Evolutionary conservation across 1,140 invertebrate genomes (phyloP).

Genomic region (Cotesia typhae): DNA sequence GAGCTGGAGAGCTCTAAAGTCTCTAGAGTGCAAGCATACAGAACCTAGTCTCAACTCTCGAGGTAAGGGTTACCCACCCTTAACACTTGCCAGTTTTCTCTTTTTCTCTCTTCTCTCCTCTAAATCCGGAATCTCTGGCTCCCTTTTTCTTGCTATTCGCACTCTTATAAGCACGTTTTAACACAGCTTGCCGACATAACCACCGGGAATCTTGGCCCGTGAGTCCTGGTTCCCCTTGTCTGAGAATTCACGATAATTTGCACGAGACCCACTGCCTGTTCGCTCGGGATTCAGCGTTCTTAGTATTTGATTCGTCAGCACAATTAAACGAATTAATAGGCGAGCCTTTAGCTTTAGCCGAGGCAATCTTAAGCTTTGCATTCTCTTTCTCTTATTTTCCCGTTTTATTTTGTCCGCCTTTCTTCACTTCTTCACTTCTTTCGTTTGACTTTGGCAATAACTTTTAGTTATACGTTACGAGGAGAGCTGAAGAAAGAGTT

Average conservation of each 20-base stretch:
- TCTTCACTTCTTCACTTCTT: not conserved
- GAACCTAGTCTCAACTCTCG: conserved; percentile 46
- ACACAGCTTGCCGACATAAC: conserved; percentile 27
- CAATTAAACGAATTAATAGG: conserved; percentile 63
- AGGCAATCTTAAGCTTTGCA: conserved; percentile 14
- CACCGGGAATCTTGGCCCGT: conserved; percentile 31
- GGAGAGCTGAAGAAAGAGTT: conserved; percentile 8
- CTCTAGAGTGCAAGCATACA: conserved; percentile 49
- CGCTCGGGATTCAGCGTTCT: conserved; percentile 45
- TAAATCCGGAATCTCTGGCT: not conserved
- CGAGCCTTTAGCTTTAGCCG: conserved; percentile 34
- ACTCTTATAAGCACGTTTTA: conserved; percentile 29
- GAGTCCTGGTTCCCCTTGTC: conserved; percentile 40
- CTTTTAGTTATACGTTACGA: too few relatives aligned
- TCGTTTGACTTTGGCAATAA: conserved; percentile 24
- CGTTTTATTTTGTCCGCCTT: not conserved
- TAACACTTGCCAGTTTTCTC: conserved; percentile 36
- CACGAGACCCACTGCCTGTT: conserved; percentile 33
- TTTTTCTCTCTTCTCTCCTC: conserved; percentile 33
- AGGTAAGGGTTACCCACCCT: conserved; percentile 54
- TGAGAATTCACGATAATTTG: conserved; percentile 57
- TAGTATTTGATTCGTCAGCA: conserved; percentile 59
- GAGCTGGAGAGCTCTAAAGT: conserved; percentile 53
- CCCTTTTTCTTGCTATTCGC: conserved; percentile 17
- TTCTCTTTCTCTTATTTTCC: conserved; percentile 20